Evolutionary conservation across 2,888 invertebrate genomes (phyloP), one percentile per base, ranked within the genome.

Genomic region (Sarcophaga carnaria): DNA sequence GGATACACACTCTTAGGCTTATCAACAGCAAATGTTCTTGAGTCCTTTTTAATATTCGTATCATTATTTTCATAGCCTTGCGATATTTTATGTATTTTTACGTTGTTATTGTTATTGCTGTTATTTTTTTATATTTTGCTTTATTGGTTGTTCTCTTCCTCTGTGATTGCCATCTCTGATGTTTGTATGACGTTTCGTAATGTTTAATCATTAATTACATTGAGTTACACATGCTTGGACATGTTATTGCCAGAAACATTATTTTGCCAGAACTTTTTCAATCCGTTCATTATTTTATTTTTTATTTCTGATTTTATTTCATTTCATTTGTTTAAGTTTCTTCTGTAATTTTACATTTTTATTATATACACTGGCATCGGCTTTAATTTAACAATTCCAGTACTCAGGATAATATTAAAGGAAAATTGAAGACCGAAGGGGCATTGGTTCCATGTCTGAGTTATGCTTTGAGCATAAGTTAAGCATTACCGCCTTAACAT

Each of bases 181-280:
- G 14, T 69, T 66, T 62, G 85, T 71, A 60, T 70, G 78, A 81
- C 71, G 12, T 82, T 81, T 80, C 82, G 37, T 75, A 70, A 75
- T 79, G 77, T 79, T 85, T 66, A 78, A 74, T 70, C 81, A 82
- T 85, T 82, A 85, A 82, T 75, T 82, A 70, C 60, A 70, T 78
- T 75, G 60, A 27, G 49, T 37, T 64, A 47, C 78, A 82, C 75
- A 85, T 85, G 81, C 71, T 79, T 64, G 78, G 64, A 75, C 66
- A 85, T 79, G 74, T 85, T 74, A 78, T 67, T 83, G 72, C 60
- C 47, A 60, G 12, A 71, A 77, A 59, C 17, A 10, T n/a, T n/a
- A 22, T 20, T 62, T 49, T 2, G 0, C 14, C 11, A 14, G 0
- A n/a, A 17, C 17, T n/a, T 62, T 62, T 62, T 3, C 17, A 1